These are phyloP conservation scores for Telmatherina bonti DNA, from an alignment of 2,797 vertebrate species.

Conservation along the genomic window DNA sequence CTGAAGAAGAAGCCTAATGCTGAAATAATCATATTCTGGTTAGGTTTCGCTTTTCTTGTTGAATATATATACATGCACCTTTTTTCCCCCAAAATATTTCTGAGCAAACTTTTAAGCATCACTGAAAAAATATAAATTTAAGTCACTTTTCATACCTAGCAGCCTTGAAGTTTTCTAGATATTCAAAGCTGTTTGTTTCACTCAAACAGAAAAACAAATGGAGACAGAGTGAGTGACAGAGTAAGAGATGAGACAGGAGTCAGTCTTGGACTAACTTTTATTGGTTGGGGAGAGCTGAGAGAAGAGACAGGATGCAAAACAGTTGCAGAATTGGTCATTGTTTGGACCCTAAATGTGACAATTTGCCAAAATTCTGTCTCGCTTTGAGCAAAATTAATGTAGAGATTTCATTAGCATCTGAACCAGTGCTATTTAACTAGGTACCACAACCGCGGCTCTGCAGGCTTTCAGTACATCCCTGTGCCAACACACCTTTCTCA, in stretches of 20 bases:
- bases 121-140: neutral
- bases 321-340: neutral
- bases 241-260: too few species aligned
- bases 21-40: neutral
- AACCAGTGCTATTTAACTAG: too few species aligned
- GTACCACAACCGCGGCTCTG: too few species aligned
- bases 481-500: too few species aligned
- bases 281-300: neutral
- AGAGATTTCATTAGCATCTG: neutral
- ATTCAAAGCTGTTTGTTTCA: neutral
- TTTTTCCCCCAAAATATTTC: neutral
- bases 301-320: too few species aligned
- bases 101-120: neutral
- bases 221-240: too few species aligned
- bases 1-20: neutral
- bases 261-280: neutral
- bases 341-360: neutral
- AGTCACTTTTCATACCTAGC: neutral
- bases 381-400: neutral
- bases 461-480: too few species aligned
- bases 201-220: too few species aligned
- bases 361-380: too few species aligned
- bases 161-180: neutral
- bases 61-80: neutral
- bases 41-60: neutral